A percentile compares a stretch with the other conserved stretches of the same genome.
Evolutionary conservation across 1,140 invertebrate species (phyloP).

Genomic region (Aphaenogaster floridana): DNA sequence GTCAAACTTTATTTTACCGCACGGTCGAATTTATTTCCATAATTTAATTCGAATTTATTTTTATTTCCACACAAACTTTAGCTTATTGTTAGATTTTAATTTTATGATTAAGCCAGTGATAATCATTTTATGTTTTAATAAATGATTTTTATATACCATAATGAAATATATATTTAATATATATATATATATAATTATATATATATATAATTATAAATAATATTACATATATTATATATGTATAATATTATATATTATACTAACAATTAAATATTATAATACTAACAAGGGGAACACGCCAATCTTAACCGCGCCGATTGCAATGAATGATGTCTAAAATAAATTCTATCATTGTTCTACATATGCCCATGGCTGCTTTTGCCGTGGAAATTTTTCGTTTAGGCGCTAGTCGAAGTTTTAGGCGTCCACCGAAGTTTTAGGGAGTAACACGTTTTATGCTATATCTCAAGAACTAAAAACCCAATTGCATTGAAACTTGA

Average conservation of each 20-base stretch:
- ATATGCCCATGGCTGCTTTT: no score
- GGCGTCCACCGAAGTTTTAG: no score
- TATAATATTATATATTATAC: neutral
- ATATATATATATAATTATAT: neutral
- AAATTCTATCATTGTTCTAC: no score
- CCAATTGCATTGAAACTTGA: no score
- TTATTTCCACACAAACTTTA: neutral
- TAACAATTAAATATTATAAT: neutral
- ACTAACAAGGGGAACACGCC: neutral
- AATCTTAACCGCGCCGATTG: no score
- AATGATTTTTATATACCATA: neutral
- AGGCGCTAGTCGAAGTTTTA: no score
- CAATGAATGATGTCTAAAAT: no score
- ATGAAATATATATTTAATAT: no score
- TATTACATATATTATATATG: neutral
- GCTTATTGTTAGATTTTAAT: neutral
- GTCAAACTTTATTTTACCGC: conserved; percentile 19
- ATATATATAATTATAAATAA: neutral
- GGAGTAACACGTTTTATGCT: no score
- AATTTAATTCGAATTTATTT: no score
- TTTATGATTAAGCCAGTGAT: neutral
- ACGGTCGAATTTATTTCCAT: neutral
- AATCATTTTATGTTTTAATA: neutral
- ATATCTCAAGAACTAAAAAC: no score
- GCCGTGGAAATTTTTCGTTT: no score